Conservation (phyloP, 2,888 invertebrate genomes). For the Macrophya alboannulata region DNA sequence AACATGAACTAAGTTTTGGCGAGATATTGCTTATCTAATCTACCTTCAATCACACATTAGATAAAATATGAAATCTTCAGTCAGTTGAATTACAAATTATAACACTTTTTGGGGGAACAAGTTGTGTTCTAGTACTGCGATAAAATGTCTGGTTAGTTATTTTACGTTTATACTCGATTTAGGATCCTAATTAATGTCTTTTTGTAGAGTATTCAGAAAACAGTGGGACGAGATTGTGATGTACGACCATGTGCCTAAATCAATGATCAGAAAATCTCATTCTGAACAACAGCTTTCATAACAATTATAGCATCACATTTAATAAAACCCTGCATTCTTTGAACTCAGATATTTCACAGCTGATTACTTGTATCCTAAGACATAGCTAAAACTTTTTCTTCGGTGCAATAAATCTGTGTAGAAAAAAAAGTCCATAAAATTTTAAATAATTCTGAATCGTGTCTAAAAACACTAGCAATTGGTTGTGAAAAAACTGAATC, state of each 20-base stretch:
- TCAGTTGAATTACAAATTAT: conserved; percentile 2
- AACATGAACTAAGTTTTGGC: not conserved
- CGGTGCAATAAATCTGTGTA: no score
- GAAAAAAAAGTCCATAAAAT: not conserved
- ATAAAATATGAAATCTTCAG: not conserved
- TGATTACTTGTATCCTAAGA: not conserved
- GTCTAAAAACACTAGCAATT: not conserved
- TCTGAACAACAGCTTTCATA: not conserved
- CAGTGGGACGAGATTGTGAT: not conserved
- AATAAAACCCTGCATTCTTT: not conserved
- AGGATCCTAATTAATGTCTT: not conserved
- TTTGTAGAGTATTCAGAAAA: not conserved
- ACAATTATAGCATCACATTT: not conserved
- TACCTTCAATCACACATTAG: not conserved
- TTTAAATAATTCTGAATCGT: not conserved
- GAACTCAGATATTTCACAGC: not conserved
- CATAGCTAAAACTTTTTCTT: no score
- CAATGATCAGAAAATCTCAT: not conserved
- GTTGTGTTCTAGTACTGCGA: not conserved
- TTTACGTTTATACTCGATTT: not conserved
- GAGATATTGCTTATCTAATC: conserved; percentile 47
- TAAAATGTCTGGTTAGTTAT: conserved; percentile 44
- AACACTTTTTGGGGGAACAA: not conserved
- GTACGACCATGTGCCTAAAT: not conserved
- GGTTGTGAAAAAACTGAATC: no score